Evolutionary conservation across 2,888 invertebrate species (phyloP), one percentile per base, ranked within the genome.

Genomic region (Cantharis nigra): DNA sequence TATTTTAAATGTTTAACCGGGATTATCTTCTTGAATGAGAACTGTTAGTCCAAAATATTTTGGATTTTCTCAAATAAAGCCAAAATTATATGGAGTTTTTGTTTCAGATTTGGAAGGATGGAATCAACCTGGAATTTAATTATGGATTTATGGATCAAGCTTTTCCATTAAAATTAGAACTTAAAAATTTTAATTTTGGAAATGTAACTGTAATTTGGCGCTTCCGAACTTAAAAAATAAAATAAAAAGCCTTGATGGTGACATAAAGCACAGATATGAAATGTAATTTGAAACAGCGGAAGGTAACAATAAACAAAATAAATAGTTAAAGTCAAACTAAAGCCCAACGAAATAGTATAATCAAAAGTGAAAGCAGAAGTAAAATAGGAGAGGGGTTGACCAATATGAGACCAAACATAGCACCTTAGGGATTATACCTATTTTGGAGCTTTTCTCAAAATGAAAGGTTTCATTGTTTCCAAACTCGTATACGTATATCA

Each of bases 391-490:
- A 74, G 75, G 77, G 77, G 75, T 72, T 77, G 75, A 70, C 75
- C 78, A 76, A 78, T 78, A 77, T 77, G 49, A 74, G 73, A 69
- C 79, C 74, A 79, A 78, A 77, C 63, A 77, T 73, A 33, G 75
- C 70, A 77, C 79, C 75, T 75, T 72, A 23, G 79, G 77, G 79
- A 77, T 73, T 79, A 71, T 72, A 76, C 72, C 79, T 79, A 76
- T 75, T 74, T 77, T 76, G 69, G 76, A 78, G 76, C 73, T 76
- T 75, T 49, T 76, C 74, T 69, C 64, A 78, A 76, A 78, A 78
- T 78, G 76, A 78, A 78, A 78, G 78, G 69, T 76, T 78, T 78
- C 76, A 76, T 78, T 78, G 74, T 78, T 78, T 76, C 73, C 74
- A 78, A 78, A 78, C 71, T 20, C 75, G 65, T 71, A 49, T 74